Evolutionary conservation across 1,140 invertebrate genomes (phyloP), one percentile per base, ranked within the genome.

Genomic region (Euschistus heros): DNA sequence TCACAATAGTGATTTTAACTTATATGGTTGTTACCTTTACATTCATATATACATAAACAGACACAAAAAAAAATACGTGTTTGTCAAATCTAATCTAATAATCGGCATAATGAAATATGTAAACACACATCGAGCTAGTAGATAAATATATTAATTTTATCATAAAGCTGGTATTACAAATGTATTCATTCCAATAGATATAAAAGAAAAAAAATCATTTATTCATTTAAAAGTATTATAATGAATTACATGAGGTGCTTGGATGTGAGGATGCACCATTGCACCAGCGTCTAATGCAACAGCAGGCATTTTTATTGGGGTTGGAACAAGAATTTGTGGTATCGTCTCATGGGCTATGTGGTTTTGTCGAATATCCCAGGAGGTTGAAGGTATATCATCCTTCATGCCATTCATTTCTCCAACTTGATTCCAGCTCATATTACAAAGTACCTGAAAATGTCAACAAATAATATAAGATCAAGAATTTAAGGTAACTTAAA

Each of bases 291-390:
- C 71, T 62, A 73, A 73, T 18, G 73, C 66, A 63, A 74, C 68
- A 44, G 76, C 74, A 65, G 77, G 77, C 17, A 80, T 73, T 71
- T 81, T 81, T 17, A 80, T 77, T 57, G 80, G 78, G 14, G 79
- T 79, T 71, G 80, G 77, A 69, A 80, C 76, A 71, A 80, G 73
- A 26, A 80, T 77, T 72, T 77, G 75, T 26, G 75, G 73, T 37
- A 37, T 13, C 59, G 75, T 72, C 27, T 75, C 69, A 47, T 75
- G 70, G 68, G 66, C 74, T 54, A 70, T 62, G 47, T 78, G 77
- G 63, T 74, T 76, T 10, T 72, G 73, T 26, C 76, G 69, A 18
- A 74, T 70, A 63, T 80, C 79, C 78, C 79, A 80, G 42, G 78
- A 78, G 24, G 76, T 76, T 63, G 75, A 75, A 10, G 77, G 72